Conservation (phyloP, 2,113 vertebrate species). For the Indicator indicator region DNA sequence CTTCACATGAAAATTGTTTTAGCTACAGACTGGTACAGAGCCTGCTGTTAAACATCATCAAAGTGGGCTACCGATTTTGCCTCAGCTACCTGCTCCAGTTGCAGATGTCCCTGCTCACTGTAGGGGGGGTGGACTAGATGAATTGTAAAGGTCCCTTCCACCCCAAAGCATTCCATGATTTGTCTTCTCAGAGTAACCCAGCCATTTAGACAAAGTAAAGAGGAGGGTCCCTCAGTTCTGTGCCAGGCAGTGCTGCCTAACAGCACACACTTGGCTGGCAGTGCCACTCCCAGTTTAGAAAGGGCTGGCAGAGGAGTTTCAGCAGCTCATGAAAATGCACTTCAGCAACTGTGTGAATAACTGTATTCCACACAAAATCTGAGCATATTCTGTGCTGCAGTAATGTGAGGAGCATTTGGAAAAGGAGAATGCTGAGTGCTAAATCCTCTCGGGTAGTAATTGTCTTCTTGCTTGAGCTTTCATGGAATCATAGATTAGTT, state of each 20-base stretch:
- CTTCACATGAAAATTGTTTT: not conserved
- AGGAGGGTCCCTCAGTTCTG: not conserved
- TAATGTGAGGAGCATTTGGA: not conserved
- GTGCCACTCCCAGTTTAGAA: not conserved
- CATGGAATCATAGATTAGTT: too few relatives aligned
- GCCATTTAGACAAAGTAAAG: not conserved
- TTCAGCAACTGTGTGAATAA: not conserved
- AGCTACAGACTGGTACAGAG: not conserved
- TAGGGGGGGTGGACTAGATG: too few relatives aligned
- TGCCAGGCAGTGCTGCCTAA: too few relatives aligned
- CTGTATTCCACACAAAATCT: not conserved
- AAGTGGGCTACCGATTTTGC: not conserved
- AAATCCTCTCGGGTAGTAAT: not conserved
- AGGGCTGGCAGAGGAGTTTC: not conserved
- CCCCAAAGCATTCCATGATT: not conserved
- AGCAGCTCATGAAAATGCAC: not conserved
- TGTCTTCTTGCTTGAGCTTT: not conserved
- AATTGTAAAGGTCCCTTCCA: too few relatives aligned
- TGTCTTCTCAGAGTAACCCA: not conserved
- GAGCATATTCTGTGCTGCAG: not conserved
- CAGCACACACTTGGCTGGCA: not conserved
- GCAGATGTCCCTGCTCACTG: too few relatives aligned
- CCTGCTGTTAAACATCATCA: not conserved
- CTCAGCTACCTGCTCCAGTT: not conserved
- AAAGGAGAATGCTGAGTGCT: not conserved